Conservation (phyloP, 37 sponge, comb jelly and placozoan genomes). For the Tethya wilhelma region DNA sequence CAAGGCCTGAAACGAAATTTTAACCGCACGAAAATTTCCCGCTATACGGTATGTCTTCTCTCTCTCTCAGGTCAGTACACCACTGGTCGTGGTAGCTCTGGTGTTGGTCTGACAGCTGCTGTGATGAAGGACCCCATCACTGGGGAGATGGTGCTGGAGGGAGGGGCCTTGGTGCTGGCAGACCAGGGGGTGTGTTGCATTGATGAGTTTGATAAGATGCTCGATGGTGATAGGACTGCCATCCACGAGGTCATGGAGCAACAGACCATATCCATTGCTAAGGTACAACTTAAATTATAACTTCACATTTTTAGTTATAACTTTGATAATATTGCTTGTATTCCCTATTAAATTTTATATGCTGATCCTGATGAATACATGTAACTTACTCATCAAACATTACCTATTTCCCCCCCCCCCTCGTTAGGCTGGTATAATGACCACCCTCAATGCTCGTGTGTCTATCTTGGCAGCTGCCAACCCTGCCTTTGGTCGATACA, state of each 20-base stretch:
- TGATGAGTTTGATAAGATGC: constrained; percentile 99
- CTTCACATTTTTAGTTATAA: not conserved
- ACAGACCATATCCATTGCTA: constrained; percentile 99
- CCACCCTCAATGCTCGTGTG: constrained; percentile 94
- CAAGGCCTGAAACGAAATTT: no score
- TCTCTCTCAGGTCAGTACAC: constrained; percentile 88
- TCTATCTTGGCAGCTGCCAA: constrained; percentile 99
- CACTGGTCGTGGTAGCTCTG: constrained; percentile 97
- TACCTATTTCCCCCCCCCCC: not conserved
- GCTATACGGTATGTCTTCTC: not conserved
- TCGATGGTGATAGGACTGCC: constrained; percentile 94
- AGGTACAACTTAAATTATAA: constrained; percentile 53
- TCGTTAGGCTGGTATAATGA: constrained; percentile 93
- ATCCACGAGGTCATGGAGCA: constrained; percentile 99
- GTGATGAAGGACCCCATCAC: constrained; percentile 97
- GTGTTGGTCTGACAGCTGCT: constrained; percentile 98
- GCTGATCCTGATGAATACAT: not conserved
- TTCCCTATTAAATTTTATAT: not conserved
- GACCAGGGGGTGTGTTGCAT: constrained; percentile 99
- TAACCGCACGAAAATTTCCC: not conserved
- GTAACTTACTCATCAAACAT: not conserved
- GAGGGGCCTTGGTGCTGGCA: constrained; percentile 98
- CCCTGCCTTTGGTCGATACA: constrained; percentile 98
- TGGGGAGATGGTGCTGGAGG: constrained; percentile 96
- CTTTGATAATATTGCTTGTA: not conserved